Percentiles rank a stretch among this genome's conserved stretches.
phyloP scores from a whole-genome alignment of 2,888 invertebrate genomes.

The Willowsia nigromaculata region DNA sequence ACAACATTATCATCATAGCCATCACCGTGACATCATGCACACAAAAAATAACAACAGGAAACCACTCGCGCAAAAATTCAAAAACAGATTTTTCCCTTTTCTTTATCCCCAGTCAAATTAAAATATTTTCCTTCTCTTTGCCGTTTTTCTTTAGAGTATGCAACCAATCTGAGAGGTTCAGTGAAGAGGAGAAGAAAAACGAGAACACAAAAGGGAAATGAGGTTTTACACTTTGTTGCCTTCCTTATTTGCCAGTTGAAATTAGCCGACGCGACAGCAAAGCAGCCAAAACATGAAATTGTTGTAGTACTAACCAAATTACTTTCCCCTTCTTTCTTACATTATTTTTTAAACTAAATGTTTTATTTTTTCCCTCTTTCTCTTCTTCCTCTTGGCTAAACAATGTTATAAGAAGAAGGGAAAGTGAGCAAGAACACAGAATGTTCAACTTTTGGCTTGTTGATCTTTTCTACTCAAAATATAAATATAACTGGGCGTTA shows the following conservation, averaged over 20 bases:
- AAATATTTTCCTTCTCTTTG: conserved; percentile 27
- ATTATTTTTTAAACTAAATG: neutral
- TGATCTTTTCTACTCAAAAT: neutral
- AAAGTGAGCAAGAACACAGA: neutral
- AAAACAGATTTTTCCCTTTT: conserved; percentile 24
- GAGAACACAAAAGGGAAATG: conserved; percentile 57
- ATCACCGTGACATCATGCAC: neutral
- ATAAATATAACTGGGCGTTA: neutral
- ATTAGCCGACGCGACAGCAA: conserved; percentile 51
- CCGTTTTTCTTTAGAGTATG: neutral
- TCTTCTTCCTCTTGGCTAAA: neutral
- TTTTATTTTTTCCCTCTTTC: neutral
- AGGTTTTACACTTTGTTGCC: conserved; percentile 70
- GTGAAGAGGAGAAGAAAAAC: neutral
- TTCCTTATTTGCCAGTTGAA: conserved; percentile 56
- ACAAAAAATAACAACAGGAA: conserved; percentile 11
- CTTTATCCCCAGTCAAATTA: conserved; percentile 13
- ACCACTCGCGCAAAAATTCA: no score
- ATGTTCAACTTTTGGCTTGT: neutral
- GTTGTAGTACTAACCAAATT: neutral
- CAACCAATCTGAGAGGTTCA: neutral
- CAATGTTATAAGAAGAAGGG: neutral
- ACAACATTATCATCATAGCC: conserved; percentile 3
- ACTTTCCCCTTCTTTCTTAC: neutral
- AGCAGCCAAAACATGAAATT: neutral